These are phyloP conservation scores for Miniopterus natalensis DNA, from an alignment of 2,113 vertebrate species.

Conservation along the genomic window DNA sequence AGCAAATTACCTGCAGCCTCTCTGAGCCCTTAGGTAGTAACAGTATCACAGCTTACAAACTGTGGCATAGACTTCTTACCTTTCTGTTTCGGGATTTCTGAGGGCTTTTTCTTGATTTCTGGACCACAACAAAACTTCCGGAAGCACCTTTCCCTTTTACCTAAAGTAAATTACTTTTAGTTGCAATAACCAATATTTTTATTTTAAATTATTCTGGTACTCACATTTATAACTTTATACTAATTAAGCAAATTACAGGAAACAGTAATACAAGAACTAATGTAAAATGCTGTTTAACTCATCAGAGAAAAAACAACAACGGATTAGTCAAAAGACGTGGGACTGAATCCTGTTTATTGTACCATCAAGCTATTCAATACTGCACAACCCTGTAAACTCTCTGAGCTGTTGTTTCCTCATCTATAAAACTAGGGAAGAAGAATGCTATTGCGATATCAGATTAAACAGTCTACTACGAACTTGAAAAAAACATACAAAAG, in stretches of 20 bases:
- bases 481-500: neutral
- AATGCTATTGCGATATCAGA: neutral
- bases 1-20: neutral
- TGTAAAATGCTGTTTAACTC: neutral
- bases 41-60: neutral
- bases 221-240: slow-evolving; percentile 21
- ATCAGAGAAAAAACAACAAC: slow-evolving; percentile 44
- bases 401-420: neutral
- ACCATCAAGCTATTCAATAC: neutral
- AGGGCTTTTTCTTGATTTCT: slow-evolving; percentile 91
- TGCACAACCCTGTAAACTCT: neutral
- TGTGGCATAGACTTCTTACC: slow-evolving; percentile 84
- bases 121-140: slow-evolving; percentile 95
- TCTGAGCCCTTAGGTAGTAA: neutral
- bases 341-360: neutral
- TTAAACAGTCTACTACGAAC: neutral
- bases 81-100: slow-evolving; percentile 90
- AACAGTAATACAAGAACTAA: neutral
- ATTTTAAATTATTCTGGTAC: slow-evolving; percentile 41
- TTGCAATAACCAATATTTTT: slow-evolving; percentile 35
- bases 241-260: neutral
- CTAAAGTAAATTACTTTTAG: slow-evolving; percentile 81
- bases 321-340: slow-evolving; percentile 13
- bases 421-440: neutral
- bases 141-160: slow-evolving; percentile 98